phyloP scores from a whole-genome alignment of 1,140 invertebrate genomes.

The Leptoteleia sp. region DNA sequence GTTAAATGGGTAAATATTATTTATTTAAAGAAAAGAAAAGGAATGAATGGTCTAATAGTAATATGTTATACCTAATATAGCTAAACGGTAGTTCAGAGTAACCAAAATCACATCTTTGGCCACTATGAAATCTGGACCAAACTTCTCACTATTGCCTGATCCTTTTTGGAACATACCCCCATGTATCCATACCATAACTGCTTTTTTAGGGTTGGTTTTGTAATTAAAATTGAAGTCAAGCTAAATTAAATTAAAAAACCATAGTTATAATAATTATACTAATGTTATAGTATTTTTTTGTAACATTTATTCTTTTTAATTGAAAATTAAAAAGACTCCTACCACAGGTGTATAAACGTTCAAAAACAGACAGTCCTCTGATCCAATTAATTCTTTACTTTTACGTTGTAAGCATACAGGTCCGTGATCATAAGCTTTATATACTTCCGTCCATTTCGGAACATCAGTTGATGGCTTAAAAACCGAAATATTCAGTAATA shows the following conservation, averaged over 20 bases:
- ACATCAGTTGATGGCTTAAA: constrained; percentile 16
- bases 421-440: constrained; percentile 5
- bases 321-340: constrained; percentile 3
- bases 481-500: neutral
- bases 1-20: no score
- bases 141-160: constrained; percentile 6
- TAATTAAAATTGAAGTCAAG: constrained; percentile 5
- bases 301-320: neutral
- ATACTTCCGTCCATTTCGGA: neutral
- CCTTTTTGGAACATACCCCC: constrained; percentile 6
- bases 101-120: constrained; percentile 22
- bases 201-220: neutral
- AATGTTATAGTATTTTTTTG: no score
- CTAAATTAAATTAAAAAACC: neutral
- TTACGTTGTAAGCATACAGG: constrained; percentile 1
- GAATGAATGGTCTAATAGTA: no score
- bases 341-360: constrained; percentile 37
- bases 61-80: constrained; percentile 3
- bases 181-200: constrained; percentile 40
- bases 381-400: neutral
- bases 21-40: neutral
- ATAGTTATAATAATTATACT: neutral
- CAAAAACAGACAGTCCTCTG: constrained; percentile 20
- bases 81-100: constrained; percentile 23
- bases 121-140: constrained; percentile 24